Percentiles rank a stretch among this genome's conserved stretches.
Conservation (phyloP, 2,888 invertebrate genomes). For the Epirrhoe alternata region DNA sequence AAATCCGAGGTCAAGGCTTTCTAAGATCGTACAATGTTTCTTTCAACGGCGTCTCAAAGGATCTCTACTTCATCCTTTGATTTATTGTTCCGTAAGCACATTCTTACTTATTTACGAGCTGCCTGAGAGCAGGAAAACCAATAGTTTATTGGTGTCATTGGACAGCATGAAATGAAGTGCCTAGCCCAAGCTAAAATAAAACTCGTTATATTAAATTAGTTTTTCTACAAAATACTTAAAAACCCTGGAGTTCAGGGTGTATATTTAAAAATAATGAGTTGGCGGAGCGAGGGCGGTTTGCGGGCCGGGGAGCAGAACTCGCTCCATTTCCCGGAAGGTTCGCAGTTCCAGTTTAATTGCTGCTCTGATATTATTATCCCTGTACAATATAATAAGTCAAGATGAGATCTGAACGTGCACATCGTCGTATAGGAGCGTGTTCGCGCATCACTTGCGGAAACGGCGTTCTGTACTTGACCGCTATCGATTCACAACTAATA, state of each 20-base stretch:
- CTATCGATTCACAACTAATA: conserved; percentile 47
- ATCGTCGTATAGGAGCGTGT: conserved; percentile 48
- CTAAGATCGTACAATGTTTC: conserved; percentile 59
- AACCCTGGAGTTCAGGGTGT: conserved; percentile 22
- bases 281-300: conserved; percentile 45
- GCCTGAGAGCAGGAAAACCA: conserved; percentile 12
- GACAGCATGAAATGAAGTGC: conserved; percentile 20
- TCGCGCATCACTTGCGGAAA: conserved; percentile 55
- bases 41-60: conserved; percentile 55
- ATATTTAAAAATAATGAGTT: conserved; percentile 43
- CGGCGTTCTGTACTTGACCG: conserved; percentile 44
- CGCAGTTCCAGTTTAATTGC: conserved; percentile 68
- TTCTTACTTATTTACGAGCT: conserved; percentile 41
- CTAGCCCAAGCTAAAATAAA: conserved; percentile 6
- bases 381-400: conserved; percentile 56
- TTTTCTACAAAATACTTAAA: conserved; percentile 11
- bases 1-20: conserved; percentile 69
- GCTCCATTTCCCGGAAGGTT: conserved; percentile 73
- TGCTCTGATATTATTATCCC: conserved; percentile 58
- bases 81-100: conserved; percentile 56
- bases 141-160: conserved; percentile 30
- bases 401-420: conserved; percentile 50
- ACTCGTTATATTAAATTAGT: conserved; percentile 1
- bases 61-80: conserved; percentile 53
- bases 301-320: conserved; percentile 47